Base-by-base conservation (phyloP, 2,797 vertebrate species). In the Gymnodraco acuticeps region DNA sequence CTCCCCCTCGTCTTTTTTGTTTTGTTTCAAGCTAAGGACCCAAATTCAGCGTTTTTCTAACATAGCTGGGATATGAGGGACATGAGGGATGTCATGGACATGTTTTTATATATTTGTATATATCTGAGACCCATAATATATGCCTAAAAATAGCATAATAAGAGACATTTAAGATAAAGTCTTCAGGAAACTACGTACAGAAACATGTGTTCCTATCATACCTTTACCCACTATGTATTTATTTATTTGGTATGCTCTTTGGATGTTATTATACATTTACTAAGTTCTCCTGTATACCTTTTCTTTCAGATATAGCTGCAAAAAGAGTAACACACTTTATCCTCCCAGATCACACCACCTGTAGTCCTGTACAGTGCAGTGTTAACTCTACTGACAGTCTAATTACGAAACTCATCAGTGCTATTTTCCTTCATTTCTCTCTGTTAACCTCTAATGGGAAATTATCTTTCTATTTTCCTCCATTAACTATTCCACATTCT, bases 391-490 rank as follows among this genome's bases (percentile, higher is more conserved):
- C 23, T 43, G n/a, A 59, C 14, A 52, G 53, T 20, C 27, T 46
- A 54, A 52, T 42, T 65, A 20, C 52, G 27, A 48, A 47, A 48
- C 52, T 51, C 67, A 53, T 65, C 7, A 4, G 12, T 10, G 31
- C 17, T 31, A 13, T 52, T 61, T 59, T 46, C 19, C 20, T 78
- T 68, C 17, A 46, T 63, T 63, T 52, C 58, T 56, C 50, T 56
- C 53, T 13, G 43, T 15, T 19, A 63, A 43, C 63, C 27, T 63
- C 52, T 10, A 3, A 5, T 31, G 38, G 6, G 23, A 62, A 51
- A 78, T 27, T 0, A 27, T 13, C 3, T 48, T 41, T 13, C 17
- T 33, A 10, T 73, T 64, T 9, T 38, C 38, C 33, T 45, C 33
- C 20, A 50, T 0, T 17, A 23, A 42, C 15, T 45, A 15, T 5